A percentile compares a stretch with the other conserved stretches of the same genome.
Conservation (phyloP, 1,140 invertebrate genomes). For the Hermatobates lingyangjiaoensis region DNA sequence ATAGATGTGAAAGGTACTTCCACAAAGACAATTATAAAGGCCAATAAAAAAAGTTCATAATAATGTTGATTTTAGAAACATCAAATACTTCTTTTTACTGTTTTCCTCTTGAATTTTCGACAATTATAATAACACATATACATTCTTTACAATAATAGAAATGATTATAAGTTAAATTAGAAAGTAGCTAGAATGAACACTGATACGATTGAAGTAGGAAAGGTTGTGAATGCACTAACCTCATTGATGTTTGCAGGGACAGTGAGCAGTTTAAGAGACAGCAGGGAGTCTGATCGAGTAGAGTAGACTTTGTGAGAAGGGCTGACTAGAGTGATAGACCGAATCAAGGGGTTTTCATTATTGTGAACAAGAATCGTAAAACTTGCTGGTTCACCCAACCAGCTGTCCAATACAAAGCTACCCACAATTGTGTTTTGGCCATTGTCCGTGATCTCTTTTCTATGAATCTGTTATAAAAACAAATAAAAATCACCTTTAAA, state of each 20-base stretch:
- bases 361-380: conserved; percentile 29
- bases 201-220: too few relatives aligned
- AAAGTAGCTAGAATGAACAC: too few relatives aligned
- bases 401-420: conserved; percentile 28
- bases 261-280: conserved; percentile 29
- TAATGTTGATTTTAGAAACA: too few relatives aligned
- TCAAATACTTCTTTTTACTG: too few relatives aligned
- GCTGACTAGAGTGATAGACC: conserved; percentile 25
- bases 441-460: conserved; percentile 25
- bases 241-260: conserved; percentile 30
- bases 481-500: background rate
- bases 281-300: conserved; percentile 24
- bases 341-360: conserved; percentile 27
- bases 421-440: conserved; percentile 26
- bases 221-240: too few relatives aligned
- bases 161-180: too few relatives aligned
- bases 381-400: conserved; percentile 26
- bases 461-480: conserved; percentile 23
- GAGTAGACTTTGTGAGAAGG: conserved; percentile 26
- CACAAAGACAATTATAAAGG: too few relatives aligned
- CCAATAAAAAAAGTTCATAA: too few relatives aligned
- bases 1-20: too few relatives aligned
- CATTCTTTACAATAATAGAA: too few relatives aligned
- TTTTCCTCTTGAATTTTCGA: too few relatives aligned
- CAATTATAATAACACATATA: too few relatives aligned